Evolutionary conservation across 2,113 vertebrate species (phyloP).

Genomic region (Falco punctatus): DNA sequence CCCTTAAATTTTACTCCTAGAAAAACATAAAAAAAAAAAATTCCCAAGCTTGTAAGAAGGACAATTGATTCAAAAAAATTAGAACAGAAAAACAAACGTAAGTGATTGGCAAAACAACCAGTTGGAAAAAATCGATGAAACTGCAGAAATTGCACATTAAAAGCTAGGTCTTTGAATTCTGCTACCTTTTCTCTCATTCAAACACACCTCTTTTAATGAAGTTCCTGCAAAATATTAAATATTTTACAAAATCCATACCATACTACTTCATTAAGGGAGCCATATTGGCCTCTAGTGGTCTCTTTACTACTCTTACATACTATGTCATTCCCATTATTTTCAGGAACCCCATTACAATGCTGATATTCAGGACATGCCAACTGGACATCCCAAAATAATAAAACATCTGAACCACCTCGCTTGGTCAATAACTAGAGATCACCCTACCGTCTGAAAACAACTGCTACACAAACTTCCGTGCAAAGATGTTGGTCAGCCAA

Average conservation of each 20-base stretch:
- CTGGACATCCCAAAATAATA: background rate
- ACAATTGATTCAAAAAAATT: background rate
- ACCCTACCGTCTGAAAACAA: background rate
- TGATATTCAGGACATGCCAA: background rate
- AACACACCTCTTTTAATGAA: background rate
- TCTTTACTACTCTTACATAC: background rate
- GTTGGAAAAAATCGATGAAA: background rate
- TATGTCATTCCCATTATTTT: background rate
- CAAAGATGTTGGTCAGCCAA: background rate
- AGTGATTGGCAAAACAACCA: background rate
- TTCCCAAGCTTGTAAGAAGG: background rate
- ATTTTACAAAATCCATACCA: background rate
- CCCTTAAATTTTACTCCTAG: background rate
- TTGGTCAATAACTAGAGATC: background rate
- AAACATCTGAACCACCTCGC: background rate
- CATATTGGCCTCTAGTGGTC: background rate
- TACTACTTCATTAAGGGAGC: background rate
- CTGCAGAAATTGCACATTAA: background rate
- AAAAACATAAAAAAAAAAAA: background rate
- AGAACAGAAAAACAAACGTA: background rate
- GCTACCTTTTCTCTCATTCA: background rate
- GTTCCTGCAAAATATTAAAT: background rate
- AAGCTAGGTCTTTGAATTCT: background rate
- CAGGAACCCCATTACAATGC: background rate
- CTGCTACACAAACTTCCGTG: background rate